Conservation (phyloP, 2,888 invertebrate genomes). For the Dryococelus australis region DNA sequence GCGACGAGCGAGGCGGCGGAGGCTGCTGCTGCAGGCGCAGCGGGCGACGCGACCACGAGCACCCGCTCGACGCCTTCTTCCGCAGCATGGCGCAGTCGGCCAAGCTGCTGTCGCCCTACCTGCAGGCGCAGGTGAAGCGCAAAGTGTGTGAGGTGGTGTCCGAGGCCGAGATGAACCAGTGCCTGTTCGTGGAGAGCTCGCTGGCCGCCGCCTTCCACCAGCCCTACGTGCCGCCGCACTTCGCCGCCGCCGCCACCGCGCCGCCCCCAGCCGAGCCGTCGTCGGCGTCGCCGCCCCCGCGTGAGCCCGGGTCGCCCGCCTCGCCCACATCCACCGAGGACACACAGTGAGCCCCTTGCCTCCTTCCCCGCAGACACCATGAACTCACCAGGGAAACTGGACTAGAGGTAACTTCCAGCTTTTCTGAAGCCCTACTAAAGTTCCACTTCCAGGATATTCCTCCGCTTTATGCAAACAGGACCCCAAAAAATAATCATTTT, state of each 20-base stretch:
- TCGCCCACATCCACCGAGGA: neutral
- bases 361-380: too few relatives aligned
- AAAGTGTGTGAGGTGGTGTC: constrained; percentile 20
- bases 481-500: too few relatives aligned
- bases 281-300: neutral
- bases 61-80: constrained; percentile 18
- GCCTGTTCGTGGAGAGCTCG: neutral
- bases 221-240: neutral
- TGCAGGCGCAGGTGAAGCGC: constrained; percentile 26
- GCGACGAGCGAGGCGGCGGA: neutral
- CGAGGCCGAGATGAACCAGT: constrained; percentile 25
- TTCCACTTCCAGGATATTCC: too few relatives aligned
- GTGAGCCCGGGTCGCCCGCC: neutral
- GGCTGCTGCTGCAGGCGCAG: neutral
- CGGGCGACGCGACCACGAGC: neutral
- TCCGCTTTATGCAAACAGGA: too few relatives aligned
- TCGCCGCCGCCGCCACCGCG: neutral
- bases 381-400: too few relatives aligned
- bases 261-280: neutral
- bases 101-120: constrained; percentile 27
- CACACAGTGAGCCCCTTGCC: neutral
- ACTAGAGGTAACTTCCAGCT: too few relatives aligned
- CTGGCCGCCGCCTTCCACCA: neutral
- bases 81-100: constrained; percentile 21
- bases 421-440: too few relatives aligned